Evolutionary conservation across 1,140 invertebrate species (phyloP).

Genomic region (Hyphantria cunea): DNA sequence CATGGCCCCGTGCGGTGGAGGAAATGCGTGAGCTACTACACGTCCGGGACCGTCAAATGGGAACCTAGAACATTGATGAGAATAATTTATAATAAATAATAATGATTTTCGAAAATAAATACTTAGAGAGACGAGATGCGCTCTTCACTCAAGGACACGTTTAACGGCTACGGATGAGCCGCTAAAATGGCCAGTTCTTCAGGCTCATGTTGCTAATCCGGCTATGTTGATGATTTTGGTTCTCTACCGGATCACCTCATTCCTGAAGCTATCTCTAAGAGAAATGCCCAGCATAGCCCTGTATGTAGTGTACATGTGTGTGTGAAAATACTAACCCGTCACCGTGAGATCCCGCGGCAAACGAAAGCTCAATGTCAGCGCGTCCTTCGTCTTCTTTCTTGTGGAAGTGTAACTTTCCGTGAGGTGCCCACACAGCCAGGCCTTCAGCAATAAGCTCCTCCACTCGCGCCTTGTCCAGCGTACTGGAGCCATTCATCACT

Average conservation of each 20-base stretch:
- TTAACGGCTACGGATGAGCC: too few species aligned
- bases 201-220: too few species aligned
- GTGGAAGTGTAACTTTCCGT: conserved; percentile 83
- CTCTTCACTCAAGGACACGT: too few species aligned
- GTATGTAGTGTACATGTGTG: too few species aligned
- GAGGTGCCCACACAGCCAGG: conserved; percentile 84
- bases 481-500: conserved; percentile 85
- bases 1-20: conserved; percentile 86
- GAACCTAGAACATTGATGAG: conserved; percentile 70
- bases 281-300: too few species aligned
- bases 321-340: conserved; percentile 80
- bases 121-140: too few species aligned
- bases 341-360: conserved; percentile 84
- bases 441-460: conserved; percentile 81
- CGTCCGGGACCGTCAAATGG: conserved; percentile 87
- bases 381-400: conserved; percentile 34
- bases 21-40: conserved; percentile 90
- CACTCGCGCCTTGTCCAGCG: conserved; percentile 80
- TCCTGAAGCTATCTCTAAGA: too few species aligned
- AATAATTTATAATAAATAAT: neutral
- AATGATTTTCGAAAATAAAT: too few species aligned
- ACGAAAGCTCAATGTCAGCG: conserved; percentile 86
- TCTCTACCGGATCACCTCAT: too few species aligned
- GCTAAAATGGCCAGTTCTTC: too few species aligned
- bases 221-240: too few species aligned